These are phyloP conservation scores for Gortyna flavago DNA, from an alignment of 2,888 invertebrate genomes.

Conservation along the genomic window DNA sequence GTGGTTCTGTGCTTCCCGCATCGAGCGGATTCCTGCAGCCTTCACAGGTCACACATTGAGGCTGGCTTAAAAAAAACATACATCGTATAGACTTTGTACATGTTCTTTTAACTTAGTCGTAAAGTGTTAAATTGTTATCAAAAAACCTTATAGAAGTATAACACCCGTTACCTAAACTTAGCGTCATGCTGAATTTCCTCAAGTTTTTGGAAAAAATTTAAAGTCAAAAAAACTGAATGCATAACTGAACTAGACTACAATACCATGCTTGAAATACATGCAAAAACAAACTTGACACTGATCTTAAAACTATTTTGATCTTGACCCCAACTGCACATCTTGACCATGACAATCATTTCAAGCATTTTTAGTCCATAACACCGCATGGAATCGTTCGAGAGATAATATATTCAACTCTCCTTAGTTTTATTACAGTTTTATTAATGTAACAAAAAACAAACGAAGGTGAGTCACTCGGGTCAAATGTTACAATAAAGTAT, in stretches of 20 bases:
- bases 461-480: conserved; percentile 55
- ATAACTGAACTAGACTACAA: not conserved
- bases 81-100: not conserved
- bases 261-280: not conserved
- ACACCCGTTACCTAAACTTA: not conserved
- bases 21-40: too few relatives aligned
- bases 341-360: conserved; percentile 14
- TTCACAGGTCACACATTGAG: too few relatives aligned
- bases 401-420: conserved; percentile 34
- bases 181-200: not conserved
- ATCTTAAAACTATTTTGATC: not conserved
- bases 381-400: conserved; percentile 10
- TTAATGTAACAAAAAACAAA: conserved; percentile 40
- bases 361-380: conserved; percentile 23
- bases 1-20: too few relatives aligned
- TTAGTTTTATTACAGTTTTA: conserved; percentile 46
- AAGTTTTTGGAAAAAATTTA: not conserved
- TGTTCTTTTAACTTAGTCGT: not conserved
- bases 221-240: not conserved
- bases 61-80: not conserved
- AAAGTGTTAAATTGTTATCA: not conserved
- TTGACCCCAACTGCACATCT: conserved; percentile 15
- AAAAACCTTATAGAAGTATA: not conserved
- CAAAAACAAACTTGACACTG: conserved; percentile 10
- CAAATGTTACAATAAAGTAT: conserved; percentile 56